Evolutionary conservation across 2,113 vertebrate genomes (phyloP).

Genomic region (Probosciger aterrimus): DNA sequence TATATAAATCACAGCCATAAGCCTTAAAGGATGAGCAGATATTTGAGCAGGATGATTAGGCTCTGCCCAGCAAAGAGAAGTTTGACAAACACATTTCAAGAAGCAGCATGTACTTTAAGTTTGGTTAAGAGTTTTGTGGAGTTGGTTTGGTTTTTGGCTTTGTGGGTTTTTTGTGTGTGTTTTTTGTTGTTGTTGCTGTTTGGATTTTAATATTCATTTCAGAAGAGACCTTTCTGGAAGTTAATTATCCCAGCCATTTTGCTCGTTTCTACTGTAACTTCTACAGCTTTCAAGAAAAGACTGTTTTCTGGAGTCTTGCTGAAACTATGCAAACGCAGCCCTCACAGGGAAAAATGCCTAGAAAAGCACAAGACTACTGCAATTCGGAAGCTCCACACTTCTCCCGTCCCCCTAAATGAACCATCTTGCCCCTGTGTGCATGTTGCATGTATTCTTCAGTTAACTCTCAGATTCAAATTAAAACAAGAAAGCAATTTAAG

Average conservation of each 20-base stretch:
- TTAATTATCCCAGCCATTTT: background rate
- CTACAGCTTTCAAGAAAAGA: background rate
- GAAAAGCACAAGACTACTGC: background rate
- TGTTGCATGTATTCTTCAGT: background rate
- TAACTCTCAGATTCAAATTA: background rate
- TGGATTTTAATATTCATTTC: background rate
- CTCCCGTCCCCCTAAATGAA: background rate
- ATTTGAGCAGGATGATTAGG: accelerated
- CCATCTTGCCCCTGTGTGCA: background rate
- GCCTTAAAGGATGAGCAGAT: background rate
- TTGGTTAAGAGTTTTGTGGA: background rate
- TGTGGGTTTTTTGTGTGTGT: background rate
- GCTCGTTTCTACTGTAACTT: background rate
- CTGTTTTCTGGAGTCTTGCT: background rate
- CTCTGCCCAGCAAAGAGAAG: background rate
- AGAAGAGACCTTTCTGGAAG: background rate
- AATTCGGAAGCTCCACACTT: background rate
- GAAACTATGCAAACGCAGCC: background rate
- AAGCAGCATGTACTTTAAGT: background rate
- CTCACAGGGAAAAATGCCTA: accelerated
- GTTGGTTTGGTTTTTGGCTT: background rate
- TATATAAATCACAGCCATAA: background rate
- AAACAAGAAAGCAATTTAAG: background rate
- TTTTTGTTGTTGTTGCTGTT: background rate
- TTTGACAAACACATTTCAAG: background rate